Evolutionary conservation across 2,888 invertebrate species (phyloP).

Genomic region (Hirtodrosophila duncani): DNA sequence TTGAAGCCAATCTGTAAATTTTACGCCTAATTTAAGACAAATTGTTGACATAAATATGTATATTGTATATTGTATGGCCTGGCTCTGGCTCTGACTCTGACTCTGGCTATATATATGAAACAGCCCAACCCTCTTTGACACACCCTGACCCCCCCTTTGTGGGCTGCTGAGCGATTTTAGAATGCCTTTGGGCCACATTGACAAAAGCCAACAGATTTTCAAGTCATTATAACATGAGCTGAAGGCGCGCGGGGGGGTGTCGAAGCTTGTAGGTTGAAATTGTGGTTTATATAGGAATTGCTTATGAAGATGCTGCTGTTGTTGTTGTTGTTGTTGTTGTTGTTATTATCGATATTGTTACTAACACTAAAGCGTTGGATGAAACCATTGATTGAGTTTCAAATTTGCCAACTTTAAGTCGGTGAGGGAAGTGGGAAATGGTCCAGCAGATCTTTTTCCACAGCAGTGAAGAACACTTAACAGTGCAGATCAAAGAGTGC

Average conservation of each 20-base stretch:
- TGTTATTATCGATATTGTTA: neutral
- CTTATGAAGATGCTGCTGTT: slow-evolving; percentile 24
- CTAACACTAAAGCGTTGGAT: too few relatives aligned
- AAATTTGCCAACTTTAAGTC: too few relatives aligned
- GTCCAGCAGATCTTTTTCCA: too few relatives aligned
- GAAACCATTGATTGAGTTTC: too few relatives aligned
- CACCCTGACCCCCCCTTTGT: neutral
- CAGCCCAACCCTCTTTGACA: neutral
- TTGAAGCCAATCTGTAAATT: slow-evolving; percentile 72
- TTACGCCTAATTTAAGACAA: slow-evolving; percentile 76
- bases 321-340: neutral
- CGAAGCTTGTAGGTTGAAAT: slow-evolving; percentile 14
- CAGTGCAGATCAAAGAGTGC: too few relatives aligned
- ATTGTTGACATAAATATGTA: slow-evolving; percentile 67
- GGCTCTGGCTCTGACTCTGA: too few relatives aligned
- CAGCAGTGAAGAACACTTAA: too few relatives aligned
- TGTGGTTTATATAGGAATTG: neutral
- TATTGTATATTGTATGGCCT: too few relatives aligned
- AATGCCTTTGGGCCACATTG: slow-evolving; percentile 4
- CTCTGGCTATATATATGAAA: too few relatives aligned
- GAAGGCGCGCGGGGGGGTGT: too few relatives aligned
- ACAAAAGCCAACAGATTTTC: slow-evolving; percentile 71
- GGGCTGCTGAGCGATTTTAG: slow-evolving; percentile 2
- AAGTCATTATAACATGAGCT: slow-evolving; percentile 60
- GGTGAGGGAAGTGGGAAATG: too few relatives aligned